Conservation (phyloP, 2,797 vertebrate species). For the Delichon dasypus region DNA sequence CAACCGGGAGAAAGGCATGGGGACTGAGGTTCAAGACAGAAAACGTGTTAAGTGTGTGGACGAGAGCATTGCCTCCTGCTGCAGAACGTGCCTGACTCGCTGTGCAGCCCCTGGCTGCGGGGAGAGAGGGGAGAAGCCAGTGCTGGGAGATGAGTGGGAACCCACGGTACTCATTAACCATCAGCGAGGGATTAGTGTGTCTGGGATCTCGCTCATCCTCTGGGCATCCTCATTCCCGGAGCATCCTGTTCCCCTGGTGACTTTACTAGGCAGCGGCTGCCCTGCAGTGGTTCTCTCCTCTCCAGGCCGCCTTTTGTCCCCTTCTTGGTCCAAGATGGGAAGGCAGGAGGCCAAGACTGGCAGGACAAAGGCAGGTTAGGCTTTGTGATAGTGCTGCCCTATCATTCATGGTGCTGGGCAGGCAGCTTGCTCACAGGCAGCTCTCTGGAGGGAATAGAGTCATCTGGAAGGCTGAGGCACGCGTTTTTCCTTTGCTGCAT, state of each 20-base stretch:
- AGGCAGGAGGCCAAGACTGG: background rate
- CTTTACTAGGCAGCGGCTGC: background rate
- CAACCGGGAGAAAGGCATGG: background rate
- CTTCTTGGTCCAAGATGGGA: background rate
- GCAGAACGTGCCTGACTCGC: background rate
- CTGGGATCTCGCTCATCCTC: accelerated
- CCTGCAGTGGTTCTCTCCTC: background rate
- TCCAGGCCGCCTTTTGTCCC: background rate
- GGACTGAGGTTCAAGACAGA: background rate
- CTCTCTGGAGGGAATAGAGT: background rate
- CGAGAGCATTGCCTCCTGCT: background rate
- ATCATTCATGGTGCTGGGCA: accelerated
- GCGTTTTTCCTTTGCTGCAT: accelerated
- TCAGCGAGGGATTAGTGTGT: accelerated
- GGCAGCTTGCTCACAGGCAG: background rate
- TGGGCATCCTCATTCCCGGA: background rate
- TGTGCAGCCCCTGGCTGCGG: background rate
- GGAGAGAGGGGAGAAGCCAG: background rate
- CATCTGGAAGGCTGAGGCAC: background rate
- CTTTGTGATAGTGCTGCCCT: background rate
- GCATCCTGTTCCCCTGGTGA: background rate
- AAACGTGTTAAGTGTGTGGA: background rate
- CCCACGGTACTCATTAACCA: accelerated
- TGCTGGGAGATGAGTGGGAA: background rate
- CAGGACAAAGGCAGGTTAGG: background rate